A percentile compares a stretch with the other conserved stretches of the same genome.
Evolutionary conservation across 1,140 invertebrate species (phyloP).

Genomic region (Lordiphosa stackelbergi): DNA sequence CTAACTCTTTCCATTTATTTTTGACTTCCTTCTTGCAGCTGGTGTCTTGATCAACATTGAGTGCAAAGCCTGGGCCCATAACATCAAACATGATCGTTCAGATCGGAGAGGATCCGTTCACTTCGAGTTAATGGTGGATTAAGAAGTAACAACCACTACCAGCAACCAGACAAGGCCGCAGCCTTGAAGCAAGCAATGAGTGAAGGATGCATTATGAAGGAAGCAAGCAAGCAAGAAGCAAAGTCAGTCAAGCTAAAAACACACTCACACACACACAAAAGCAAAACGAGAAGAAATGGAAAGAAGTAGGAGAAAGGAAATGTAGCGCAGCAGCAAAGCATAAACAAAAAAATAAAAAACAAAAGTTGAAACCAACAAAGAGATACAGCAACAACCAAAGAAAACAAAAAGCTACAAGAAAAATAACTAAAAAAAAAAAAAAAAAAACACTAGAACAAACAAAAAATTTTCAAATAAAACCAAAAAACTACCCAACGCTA

Average conservation of each 20-base stretch:
- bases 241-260: conserved; percentile 15
- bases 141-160: conserved; percentile 76
- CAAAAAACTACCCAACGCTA: conserved; percentile 59
- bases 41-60: conserved; percentile 96
- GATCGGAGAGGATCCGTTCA: conserved; percentile 94
- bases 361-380: conserved; percentile 45
- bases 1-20: conserved; percentile 7
- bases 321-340: conserved; percentile 57
- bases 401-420: conserved; percentile 52
- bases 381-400: conserved; percentile 75
- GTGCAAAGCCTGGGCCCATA: conserved; percentile 96
- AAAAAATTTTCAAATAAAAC: conserved; percentile 37
- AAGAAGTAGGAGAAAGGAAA: conserved; percentile 13
- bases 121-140: conserved; percentile 97
- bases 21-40: conserved; percentile 78
- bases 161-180: conserved; percentile 11
- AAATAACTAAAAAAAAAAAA: conserved; percentile 27
- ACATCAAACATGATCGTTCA: conserved; percentile 91
- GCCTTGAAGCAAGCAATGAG: too few species aligned
- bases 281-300: conserved; percentile 11
- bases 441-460: conserved; percentile 35
- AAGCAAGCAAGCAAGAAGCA: conserved; percentile 6
- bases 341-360: conserved; percentile 22
- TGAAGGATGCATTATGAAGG: background rate
- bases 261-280: conserved; percentile 33